These are phyloP conservation scores for Pelecanus crispus DNA, from an alignment of 2,113 vertebrate species.

Conservation along the genomic window DNA sequence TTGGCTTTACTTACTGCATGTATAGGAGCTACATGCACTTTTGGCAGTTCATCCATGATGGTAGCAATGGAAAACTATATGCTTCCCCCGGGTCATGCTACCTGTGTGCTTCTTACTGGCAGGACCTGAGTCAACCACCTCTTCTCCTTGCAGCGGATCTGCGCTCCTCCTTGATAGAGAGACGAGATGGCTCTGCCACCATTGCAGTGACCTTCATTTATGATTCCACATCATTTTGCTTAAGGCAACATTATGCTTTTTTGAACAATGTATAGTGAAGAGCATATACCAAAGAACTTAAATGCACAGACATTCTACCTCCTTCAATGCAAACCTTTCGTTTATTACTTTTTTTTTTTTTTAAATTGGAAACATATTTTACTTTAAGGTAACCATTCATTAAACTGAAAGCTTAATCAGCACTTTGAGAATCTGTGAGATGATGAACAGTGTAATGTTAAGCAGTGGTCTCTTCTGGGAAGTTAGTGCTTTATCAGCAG, in stretches of 20 bases:
- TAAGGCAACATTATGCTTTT: neutral
- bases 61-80: neutral
- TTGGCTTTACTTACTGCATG: neutral
- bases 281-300: neutral
- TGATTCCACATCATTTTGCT: neutral
- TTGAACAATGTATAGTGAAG: neutral
- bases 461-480: neutral
- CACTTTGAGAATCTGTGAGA: neutral
- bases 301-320: accelerated
- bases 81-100: neutral
- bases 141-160: neutral
- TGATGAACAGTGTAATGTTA: neutral
- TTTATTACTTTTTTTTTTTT: neutral
- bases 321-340: neutral
- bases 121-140: neutral
- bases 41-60: neutral
- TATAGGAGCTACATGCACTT: neutral
- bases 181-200: neutral
- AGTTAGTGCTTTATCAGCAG: neutral
- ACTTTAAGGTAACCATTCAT: neutral
- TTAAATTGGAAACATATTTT: neutral
- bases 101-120: neutral
- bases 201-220: neutral
- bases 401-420: neutral
- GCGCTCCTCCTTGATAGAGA: neutral